A percentile compares a stretch with the other conserved stretches of the same genome.
Evolutionary conservation across 2,113 vertebrate species (phyloP).

Genomic region (Microcebus jonahi): DNA sequence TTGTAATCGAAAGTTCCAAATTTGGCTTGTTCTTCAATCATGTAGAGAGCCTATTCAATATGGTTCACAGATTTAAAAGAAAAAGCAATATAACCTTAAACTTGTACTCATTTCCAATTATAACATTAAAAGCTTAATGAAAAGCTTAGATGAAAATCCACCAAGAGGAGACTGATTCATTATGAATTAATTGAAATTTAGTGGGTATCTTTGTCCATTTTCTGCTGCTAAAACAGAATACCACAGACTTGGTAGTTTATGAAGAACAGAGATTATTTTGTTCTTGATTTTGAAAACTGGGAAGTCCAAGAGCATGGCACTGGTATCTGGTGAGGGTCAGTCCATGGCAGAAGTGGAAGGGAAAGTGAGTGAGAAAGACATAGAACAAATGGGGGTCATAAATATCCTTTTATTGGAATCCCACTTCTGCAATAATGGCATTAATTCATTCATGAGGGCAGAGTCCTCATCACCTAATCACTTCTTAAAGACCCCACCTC

Average conservation of each 20-base stretch:
- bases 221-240: background rate
- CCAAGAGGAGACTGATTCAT: background rate
- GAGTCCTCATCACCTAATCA: background rate
- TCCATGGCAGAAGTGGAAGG: background rate
- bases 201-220: background rate
- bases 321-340: background rate
- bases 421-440: background rate
- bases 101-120: slow-evolving; percentile 36
- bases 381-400: background rate
- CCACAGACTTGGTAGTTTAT: background rate
- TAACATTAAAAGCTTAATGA: slow-evolving; percentile 1
- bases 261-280: background rate
- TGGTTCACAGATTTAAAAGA: background rate
- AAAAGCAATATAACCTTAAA: slow-evolving; percentile 11
- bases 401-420: background rate
- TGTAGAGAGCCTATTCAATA: background rate
- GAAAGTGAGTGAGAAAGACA: background rate
- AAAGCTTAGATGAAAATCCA: background rate
- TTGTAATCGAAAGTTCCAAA: slow-evolving; percentile 7
- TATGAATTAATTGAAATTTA: slow-evolving; percentile 15
- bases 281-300: background rate
- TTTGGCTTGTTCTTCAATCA: slow-evolving; percentile 14
- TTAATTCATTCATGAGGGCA: background rate
- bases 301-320: background rate
- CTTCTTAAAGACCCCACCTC: background rate